Percentiles rank a stretch among this genome's conserved stretches.
Conservation (phyloP, 2,113 vertebrate genomes). For the Neoarius graeffei region DNA sequence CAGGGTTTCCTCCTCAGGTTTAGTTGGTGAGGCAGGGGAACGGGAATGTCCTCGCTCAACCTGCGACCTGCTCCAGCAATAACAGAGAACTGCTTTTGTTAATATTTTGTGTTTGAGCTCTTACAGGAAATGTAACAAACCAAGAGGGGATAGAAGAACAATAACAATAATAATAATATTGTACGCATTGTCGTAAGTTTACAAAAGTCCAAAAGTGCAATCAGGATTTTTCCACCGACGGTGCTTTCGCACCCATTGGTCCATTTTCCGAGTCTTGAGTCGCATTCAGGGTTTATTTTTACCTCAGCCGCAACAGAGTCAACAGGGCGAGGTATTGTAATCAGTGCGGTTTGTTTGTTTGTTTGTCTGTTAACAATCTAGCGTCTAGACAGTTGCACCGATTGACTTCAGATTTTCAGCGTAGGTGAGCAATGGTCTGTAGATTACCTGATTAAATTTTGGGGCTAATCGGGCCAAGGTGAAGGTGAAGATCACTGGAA, state of each 20-base stretch:
- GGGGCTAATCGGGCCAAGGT: no score
- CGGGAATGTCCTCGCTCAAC: not conserved
- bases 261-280: not conserved
- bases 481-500: no score
- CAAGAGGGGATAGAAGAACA: not conserved
- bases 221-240: not conserved
- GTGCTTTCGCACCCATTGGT: not conserved
- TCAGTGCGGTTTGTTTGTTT: no score
- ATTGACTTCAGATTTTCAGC: no score
- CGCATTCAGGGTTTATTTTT: not conserved
- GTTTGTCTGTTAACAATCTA: no score
- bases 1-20: slow-evolving; percentile 14
- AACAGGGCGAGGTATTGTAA: no score
- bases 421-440: no score
- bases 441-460: no score
- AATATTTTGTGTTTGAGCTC: not conserved
- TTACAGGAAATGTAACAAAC: not conserved
- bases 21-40: not conserved
- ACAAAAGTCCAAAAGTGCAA: not conserved
- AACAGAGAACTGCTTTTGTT: not conserved
- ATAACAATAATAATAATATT: not conserved
- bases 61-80: not conserved
- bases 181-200: no score
- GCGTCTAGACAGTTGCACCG: no score
- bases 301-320: no score